Evolutionary conservation across 2,797 vertebrate genomes (phyloP).

Genomic region (Dendrocincla fuliginosa): DNA sequence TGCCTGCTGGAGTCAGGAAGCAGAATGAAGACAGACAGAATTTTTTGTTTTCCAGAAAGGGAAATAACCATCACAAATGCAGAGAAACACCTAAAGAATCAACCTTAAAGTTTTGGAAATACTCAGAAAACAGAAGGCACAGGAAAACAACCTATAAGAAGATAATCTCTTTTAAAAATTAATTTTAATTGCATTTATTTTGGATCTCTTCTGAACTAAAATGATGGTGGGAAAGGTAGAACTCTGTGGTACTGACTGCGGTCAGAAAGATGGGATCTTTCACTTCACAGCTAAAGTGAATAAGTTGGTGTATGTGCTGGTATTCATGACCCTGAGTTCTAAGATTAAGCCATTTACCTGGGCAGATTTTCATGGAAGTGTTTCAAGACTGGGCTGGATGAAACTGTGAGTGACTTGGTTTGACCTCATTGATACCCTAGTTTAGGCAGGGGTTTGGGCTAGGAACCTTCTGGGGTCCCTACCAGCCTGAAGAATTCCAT

Average conservation of each 20-base stretch:
- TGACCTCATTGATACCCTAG: not conserved
- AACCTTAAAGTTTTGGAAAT: not conserved
- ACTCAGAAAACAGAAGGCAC: not conserved
- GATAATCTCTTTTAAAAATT: not conserved
- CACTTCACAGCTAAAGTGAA: not conserved
- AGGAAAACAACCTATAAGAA: not conserved
- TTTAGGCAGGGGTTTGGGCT: not conserved
- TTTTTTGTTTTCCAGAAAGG: not conserved
- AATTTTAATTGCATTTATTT: not conserved
- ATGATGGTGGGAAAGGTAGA: not conserved
- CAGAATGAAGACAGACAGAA: not conserved
- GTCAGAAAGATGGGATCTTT: not conserved
- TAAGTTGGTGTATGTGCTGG: not conserved
- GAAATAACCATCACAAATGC: not conserved
- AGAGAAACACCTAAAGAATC: not conserved
- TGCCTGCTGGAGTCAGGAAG: slow-evolving; percentile 35
- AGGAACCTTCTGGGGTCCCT: not conserved
- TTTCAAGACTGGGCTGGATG: not conserved
- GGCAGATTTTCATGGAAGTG: not conserved
- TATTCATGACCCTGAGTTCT: not conserved
- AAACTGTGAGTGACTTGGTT: not conserved
- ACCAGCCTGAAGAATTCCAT: not conserved
- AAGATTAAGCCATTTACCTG: not conserved
- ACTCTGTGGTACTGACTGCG: not conserved
- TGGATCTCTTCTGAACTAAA: not conserved